Base-by-base conservation (phyloP, 2,888 invertebrate species). In the Netelia inedita region DNA sequence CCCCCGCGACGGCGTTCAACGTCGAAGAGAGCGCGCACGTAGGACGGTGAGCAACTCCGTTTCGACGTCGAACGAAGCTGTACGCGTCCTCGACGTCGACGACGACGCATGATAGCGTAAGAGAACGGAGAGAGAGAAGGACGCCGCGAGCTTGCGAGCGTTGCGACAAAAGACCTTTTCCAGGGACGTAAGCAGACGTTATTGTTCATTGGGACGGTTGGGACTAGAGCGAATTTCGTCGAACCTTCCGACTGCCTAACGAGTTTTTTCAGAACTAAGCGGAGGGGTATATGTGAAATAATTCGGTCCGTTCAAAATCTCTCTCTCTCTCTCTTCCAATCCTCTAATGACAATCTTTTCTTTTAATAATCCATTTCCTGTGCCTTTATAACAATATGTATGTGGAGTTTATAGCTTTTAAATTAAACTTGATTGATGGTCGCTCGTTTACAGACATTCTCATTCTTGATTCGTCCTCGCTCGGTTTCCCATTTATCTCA, bases 1-100 rank as follows among this genome's bases (percentile, higher is more conserved):
- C 61, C 55, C 8, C 55, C 55, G 57, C 21, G 19, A 9, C 57
- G 57, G 14, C 53, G n/a, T n/a, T 9, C 57, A 16, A 19, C 46
- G 50, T 41, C 53, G 35, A 68, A 50, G 53, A 41, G 59, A 50
- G 81, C 81, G 81, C 78, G 76, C 79, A 69, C 76, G 72, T 83
- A 57, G 73, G 72, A 66, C 59, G 46, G 59, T 41, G 41, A 68
- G 21, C 65, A 61, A 35, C 35, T 16, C 68, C 59, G 59, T 81
- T 69, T 68, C 81, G 65, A 76, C 78, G 71, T 50, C 50, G 57
- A 68, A 8, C 19, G 19, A 19, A 3, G 46, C 11, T 46, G 46
- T 35, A 46, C 46, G 46, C 11, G 46, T 14, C 11, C 10, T 14
- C 14, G 63, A n/a, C 28, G 41, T 5, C 46, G 55, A n/a, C 73